Evolutionary conservation across 1,140 invertebrate genomes (phyloP).

Genomic region (Coenobita brevimanus): DNA sequence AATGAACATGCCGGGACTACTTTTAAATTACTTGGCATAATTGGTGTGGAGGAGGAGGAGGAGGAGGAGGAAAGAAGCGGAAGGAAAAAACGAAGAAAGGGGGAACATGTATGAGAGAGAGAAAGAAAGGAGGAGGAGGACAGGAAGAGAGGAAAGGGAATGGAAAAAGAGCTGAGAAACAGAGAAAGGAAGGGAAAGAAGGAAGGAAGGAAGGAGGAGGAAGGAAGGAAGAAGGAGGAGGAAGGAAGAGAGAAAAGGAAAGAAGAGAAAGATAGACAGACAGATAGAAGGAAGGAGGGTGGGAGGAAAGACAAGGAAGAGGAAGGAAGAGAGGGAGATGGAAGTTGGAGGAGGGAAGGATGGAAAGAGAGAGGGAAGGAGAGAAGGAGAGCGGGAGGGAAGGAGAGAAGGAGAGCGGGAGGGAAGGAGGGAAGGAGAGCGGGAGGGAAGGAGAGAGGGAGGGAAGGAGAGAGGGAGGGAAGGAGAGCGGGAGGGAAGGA

Average conservation of each 20-base stretch:
- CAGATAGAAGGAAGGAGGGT: too few relatives aligned
- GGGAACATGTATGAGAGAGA: slow-evolving; percentile 14
- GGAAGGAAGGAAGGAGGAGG: background rate
- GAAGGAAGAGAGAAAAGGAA: too few relatives aligned
- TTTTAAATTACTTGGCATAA: too few relatives aligned
- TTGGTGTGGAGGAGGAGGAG: background rate
- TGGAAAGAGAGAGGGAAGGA: background rate
- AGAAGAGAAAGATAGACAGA: too few relatives aligned
- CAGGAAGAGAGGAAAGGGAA: too few relatives aligned
- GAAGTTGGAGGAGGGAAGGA: background rate
- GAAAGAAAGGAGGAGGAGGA: slow-evolving; percentile 11
- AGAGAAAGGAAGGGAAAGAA: background rate
- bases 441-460: background rate
- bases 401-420: background rate
- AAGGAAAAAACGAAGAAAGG: background rate
- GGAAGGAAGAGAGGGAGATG: background rate
- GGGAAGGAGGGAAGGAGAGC: too few relatives aligned
- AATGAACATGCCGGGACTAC: too few relatives aligned
- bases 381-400: background rate
- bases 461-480: background rate
- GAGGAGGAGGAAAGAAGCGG: background rate
- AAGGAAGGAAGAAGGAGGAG: too few relatives aligned
- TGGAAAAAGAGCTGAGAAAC: too few relatives aligned
- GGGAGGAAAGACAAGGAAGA: too few relatives aligned
- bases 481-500: too few relatives aligned